Base-by-base conservation (phyloP, 1,140 invertebrate species). In the Tigriopus japonicus region DNA sequence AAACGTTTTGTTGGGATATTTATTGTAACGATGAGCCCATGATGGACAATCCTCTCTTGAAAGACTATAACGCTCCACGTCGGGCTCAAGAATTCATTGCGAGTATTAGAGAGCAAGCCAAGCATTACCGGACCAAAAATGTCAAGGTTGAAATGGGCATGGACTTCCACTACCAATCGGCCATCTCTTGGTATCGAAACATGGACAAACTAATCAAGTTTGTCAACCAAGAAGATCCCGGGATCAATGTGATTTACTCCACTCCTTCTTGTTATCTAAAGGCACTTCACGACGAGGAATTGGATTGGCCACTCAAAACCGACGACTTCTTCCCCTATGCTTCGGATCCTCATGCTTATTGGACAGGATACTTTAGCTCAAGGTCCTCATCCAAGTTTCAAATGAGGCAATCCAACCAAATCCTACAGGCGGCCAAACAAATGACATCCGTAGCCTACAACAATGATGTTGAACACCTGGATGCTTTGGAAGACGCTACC, bases 351-450 rank as follows among this genome's bases (percentile, higher is more conserved):
- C 82, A 93, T 65, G 74, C 81, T 0, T 94, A 82, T 69, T 97
- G 92, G 93, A 93, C 87, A 0, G 94, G 94, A 0, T 98, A 92
- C 69, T 98, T 87, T 69, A 89, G 87, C 0, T 95, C 90, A 0
- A 77, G 87, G 54, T 83, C 88, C 10, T 82, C 87, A 0, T 74
- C 86, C 0, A 94, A 94, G 67, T 79, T 80, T 49, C 85, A 77
- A 67, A 62, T 58, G 15, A 28, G 56, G 21, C n/a, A 58, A 7
- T 6, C 56, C 2, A 24, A 17, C 15, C 15, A 35, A 17, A 35
- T 35, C 24, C 28, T 55, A 3, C 19, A 55, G 14, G 28, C 28
- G 15, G 19, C 28, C 14, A 55, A 21, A 7, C 53, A 55, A 24
- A 21, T 55, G 15, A 35, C 53, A 24, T 19, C 28, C 17, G n/a